Percentiles rank a stretch among this genome's conserved stretches.
Conservation (phyloP, 1,140 invertebrate species). For the Phocides pigmalion region DNA sequence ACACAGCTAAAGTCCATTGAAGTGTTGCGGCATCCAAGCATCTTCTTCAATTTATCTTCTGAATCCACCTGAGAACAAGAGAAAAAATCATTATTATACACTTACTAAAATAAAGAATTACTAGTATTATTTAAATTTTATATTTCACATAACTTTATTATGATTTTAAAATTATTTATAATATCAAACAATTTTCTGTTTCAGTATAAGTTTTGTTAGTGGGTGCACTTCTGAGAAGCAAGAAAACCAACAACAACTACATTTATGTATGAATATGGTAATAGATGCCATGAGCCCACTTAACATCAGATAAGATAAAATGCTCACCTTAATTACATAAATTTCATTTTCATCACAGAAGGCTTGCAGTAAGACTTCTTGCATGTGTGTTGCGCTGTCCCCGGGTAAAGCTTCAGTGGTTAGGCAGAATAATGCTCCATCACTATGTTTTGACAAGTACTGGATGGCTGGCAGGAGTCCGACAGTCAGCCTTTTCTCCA, state of each 20-base stretch:
- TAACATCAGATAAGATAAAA: too few species aligned
- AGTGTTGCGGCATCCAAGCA: conserved; percentile 74
- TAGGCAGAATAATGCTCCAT: conserved; percentile 86
- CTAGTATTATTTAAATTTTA: too few species aligned
- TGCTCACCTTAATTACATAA: conserved; percentile 86
- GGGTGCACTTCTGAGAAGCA: too few species aligned
- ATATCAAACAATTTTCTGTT: too few species aligned
- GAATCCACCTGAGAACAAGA: conserved; percentile 81
- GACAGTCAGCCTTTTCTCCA: conserved; percentile 85
- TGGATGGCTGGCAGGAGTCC: conserved; percentile 86
- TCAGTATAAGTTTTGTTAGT: too few species aligned
- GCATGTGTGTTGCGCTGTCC: conserved; percentile 88
- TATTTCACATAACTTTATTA: too few species aligned
- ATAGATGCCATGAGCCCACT: too few species aligned
- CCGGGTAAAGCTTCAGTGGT: conserved; percentile 85
- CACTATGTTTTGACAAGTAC: conserved; percentile 84
- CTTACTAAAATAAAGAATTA: too few species aligned
- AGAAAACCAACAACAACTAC: too few species aligned
- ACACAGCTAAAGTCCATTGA: conserved; percentile 83
- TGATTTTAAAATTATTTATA: too few species aligned
- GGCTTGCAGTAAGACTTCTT: conserved; percentile 87
- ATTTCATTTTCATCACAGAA: conserved; percentile 89
- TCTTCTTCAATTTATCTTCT: conserved; percentile 80
- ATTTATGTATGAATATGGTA: too few species aligned
- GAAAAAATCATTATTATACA: too few species aligned